phyloP scores from a whole-genome alignment of 2,797 vertebrate species.

The Esox masquinongy region DNA sequence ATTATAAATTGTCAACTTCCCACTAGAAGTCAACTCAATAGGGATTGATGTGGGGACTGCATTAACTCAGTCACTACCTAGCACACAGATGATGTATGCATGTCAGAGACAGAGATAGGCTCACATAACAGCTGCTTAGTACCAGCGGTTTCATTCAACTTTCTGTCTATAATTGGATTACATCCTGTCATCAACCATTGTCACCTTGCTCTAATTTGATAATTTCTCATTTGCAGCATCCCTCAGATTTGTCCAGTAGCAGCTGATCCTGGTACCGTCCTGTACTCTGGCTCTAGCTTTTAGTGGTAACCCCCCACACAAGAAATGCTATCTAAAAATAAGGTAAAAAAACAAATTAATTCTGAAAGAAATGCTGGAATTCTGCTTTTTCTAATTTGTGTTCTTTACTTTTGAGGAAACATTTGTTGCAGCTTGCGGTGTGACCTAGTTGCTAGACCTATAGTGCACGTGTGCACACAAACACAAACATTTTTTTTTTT shows the following conservation, averaged over 20 bases:
- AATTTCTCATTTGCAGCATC: not conserved
- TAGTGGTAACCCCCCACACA: not conserved
- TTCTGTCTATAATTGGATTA: not conserved
- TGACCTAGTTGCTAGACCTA: too few species aligned
- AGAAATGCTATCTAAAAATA: too few species aligned
- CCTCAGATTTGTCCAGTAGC: not conserved
- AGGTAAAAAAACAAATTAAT: too few species aligned
- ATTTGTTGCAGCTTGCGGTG: too few species aligned
- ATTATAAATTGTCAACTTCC: conserved; percentile 26
- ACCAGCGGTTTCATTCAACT: not conserved
- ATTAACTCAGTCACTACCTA: conserved; percentile 8
- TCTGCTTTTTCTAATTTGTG: too few species aligned
- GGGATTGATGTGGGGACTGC: not conserved
- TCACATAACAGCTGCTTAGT: not conserved
- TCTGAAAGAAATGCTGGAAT: too few species aligned
- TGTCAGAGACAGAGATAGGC: not conserved
- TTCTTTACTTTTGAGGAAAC: too few species aligned
- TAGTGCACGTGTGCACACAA: too few species aligned
- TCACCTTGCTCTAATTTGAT: not conserved
- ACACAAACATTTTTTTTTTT: too few species aligned
- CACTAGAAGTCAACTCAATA: not conserved
- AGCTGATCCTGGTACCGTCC: not conserved
- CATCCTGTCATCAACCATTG: not conserved
- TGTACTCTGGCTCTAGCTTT: not conserved
- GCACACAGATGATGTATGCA: not conserved